Evolutionary conservation across 2,113 vertebrate species (phyloP), one percentile per base, ranked within the genome.

Genomic region (Motacilla alba): DNA sequence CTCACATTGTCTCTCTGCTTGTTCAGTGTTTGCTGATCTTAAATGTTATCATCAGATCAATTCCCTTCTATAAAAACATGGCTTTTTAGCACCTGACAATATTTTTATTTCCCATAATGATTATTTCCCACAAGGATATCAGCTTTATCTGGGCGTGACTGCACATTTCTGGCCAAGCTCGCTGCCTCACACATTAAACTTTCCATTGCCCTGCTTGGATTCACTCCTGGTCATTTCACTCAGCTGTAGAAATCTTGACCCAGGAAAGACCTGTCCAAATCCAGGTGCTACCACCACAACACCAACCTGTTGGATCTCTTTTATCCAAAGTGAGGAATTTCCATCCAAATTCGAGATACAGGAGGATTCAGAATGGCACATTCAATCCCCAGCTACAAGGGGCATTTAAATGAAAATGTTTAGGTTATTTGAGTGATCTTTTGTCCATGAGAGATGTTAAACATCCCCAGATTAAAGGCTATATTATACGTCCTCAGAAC

Each of bases 301-400:
- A 13, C 20, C 67, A 46, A 17, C 17, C 22, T 67, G 22, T 23
- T 63, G n/a, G 31, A 62, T 31, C 2, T 56, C 22, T 44, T 35
- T 39, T 19, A 15, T 19, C 9, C 24, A 33, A 53, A 85, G 4
- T 1, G 1, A 86, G 18, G 66, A 30, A 68, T 82, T 94, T 79
- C 43, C 9, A 35, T 33, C 50, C 21, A 33, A 60, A 93, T 80
- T 39, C 2, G 2, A 43, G 13, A 20, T 60, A 12, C 31, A 35
- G 59, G 59, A 66, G 31, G 28, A 49, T 33, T 64, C 4, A 35
- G 23, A 63, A 47, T 21, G 39, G 5, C 20, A 15, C 7, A 35
- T 30, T 86, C 28, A 75, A 4, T 41, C 37, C 19, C 0, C 1
- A 63, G 0, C 15, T 21, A 60, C 14, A 15, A 30, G 24, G n/a